Conservation (phyloP, 2,797 vertebrate genomes). For the Myotis pilosus region DNA sequence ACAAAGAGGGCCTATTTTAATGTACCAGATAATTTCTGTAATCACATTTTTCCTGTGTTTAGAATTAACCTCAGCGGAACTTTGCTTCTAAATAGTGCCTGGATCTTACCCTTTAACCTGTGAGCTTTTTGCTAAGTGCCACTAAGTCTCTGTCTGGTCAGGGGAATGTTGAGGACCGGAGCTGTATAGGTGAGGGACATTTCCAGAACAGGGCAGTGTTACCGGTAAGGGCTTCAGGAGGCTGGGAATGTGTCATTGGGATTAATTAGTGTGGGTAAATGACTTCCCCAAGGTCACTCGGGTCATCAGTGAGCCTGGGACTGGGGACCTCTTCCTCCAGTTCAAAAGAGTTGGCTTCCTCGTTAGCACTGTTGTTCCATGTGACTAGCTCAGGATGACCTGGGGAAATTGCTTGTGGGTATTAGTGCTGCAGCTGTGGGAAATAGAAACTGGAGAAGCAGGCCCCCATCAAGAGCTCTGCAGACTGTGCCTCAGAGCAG, state of each 20-base stretch:
- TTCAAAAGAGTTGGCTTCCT: not conserved
- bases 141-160: not conserved
- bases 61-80: not conserved
- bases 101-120: not conserved
- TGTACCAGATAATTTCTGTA: not conserved
- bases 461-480: not conserved
- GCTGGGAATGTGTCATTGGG: not conserved
- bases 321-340: not conserved
- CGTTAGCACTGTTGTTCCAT: not conserved
- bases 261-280: not conserved
- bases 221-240: not conserved
- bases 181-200: not conserved
- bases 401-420: not conserved
- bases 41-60: conserved; percentile 36
- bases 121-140: not conserved
- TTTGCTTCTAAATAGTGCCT: not conserved
- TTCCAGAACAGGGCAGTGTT: not conserved
- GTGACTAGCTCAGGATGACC: not conserved
- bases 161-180: not conserved
- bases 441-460: not conserved
- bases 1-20: not conserved
- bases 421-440: not conserved
- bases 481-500: not conserved
- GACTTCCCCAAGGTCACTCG: not conserved
- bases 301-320: not conserved